Conservation (phyloP, 2,797 vertebrate species). For the Oryzias dopingdopingensis region DNA sequence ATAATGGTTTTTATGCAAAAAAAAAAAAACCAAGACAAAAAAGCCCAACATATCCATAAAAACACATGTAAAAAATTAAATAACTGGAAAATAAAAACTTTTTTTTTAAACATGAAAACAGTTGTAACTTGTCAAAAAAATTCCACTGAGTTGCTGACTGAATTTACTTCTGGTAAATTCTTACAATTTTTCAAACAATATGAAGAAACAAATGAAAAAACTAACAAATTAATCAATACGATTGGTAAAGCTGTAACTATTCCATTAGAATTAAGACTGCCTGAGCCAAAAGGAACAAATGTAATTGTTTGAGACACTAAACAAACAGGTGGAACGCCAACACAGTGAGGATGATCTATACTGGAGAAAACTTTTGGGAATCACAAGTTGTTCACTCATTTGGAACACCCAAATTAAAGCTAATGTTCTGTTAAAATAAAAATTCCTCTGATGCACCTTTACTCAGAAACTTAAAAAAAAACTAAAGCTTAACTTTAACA, state of each 20-base stretch:
- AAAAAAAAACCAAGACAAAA: slow-evolving; percentile 15
- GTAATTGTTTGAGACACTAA: background rate
- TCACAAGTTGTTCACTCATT: background rate
- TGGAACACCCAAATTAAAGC: background rate
- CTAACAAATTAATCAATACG: slow-evolving; percentile 1
- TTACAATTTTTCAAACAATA: slow-evolving; percentile 16
- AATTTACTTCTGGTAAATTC: slow-evolving; percentile 5
- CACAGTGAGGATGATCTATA: slow-evolving; percentile 6
- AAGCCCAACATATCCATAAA: slow-evolving; percentile 14
- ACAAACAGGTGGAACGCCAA: background rate
- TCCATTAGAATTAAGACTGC: no score
- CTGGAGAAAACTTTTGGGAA: background rate
- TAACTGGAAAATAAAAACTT: slow-evolving; percentile 45
- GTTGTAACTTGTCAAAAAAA: slow-evolving; percentile 11
- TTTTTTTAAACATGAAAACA: slow-evolving; percentile 15
- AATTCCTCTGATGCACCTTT: no score
- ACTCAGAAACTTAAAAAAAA: no score
- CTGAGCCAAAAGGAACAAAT: background rate
- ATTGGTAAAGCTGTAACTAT: slow-evolving; percentile 5
- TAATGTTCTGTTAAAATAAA: no score
- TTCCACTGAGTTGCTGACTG: background rate
- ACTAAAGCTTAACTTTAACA: no score
- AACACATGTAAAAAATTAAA: slow-evolving; percentile 60
- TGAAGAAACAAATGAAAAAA: slow-evolving; percentile 38
- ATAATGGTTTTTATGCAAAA: slow-evolving; percentile 19